Percentiles rank a stretch among this genome's conserved stretches.
Evolutionary conservation across 2,113 vertebrate genomes (phyloP).

Genomic region (Ochotona curzoniae): DNA sequence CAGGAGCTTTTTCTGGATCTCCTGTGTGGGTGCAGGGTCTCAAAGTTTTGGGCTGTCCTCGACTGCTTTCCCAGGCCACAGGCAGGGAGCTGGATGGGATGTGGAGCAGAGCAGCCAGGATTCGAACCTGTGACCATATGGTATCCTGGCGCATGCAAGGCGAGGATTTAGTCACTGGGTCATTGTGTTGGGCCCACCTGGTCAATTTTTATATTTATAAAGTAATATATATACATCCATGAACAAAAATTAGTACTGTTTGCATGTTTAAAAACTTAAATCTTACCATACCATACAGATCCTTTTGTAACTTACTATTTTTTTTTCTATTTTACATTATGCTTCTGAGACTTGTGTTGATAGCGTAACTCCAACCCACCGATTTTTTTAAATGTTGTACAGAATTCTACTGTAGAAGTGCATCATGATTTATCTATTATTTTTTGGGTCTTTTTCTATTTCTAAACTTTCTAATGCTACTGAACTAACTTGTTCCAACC

Average conservation of each 20-base stretch:
- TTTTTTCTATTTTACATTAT: constrained; percentile 40
- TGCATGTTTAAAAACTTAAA: constrained; percentile 20
- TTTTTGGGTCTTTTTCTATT: constrained; percentile 21
- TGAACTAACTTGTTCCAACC: constrained; percentile 37
- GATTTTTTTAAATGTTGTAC: constrained; percentile 32
- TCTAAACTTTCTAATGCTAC: constrained; percentile 24
- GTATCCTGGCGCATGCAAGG: no score
- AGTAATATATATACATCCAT: background rate
- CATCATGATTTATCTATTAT: background rate
- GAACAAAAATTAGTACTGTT: background rate
- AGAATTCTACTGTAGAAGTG: constrained; percentile 4
- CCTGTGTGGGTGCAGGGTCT: no score
- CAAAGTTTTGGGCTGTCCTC: no score
- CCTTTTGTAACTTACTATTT: constrained; percentile 13
- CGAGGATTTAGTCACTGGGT: no score
- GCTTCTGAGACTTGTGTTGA: constrained; percentile 43
- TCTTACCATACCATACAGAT: constrained; percentile 13
- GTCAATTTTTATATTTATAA: background rate
- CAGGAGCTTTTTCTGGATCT: no score
- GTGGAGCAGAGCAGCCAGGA: no score
- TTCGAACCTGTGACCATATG: no score
- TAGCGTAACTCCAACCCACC: constrained; percentile 1
- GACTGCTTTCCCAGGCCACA: no score
- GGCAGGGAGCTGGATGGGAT: no score
- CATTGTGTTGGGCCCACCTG: background rate